phyloP scores from a whole-genome alignment of 92 coral and sea anemone species.

The Diadumene lineata region DNA sequence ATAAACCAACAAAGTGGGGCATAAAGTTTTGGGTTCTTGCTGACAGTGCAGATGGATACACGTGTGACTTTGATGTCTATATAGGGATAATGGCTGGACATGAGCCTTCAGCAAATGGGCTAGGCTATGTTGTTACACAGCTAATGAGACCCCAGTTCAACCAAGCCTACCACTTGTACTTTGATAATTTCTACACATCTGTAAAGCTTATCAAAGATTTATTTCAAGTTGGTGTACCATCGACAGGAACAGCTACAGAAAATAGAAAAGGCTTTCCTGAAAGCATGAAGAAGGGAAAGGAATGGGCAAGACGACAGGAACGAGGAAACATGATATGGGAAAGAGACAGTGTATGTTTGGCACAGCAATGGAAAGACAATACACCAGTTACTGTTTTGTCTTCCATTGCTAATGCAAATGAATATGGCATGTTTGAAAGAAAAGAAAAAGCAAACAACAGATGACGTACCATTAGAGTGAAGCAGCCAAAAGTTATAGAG shows the following conservation, averaged over 20 bases:
- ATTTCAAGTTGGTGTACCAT: conserved; percentile 35
- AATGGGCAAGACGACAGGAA: conserved; percentile 47
- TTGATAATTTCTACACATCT: too few species aligned
- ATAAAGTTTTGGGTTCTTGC: conserved; percentile 55
- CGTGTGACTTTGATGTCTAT: conserved; percentile 57
- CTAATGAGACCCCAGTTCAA: conserved; percentile 36
- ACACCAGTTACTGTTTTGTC: conserved; percentile 51
- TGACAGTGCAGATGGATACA: conserved; percentile 48
- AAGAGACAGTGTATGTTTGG: conserved; percentile 38
- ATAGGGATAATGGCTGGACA: conserved; percentile 18
- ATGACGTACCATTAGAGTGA: conserved; percentile 9
- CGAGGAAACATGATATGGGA: conserved; percentile 54
- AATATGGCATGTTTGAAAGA: conserved; percentile 19
- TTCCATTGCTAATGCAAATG: conserved; percentile 57
- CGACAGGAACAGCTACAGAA: conserved; percentile 46
- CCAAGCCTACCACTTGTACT: conserved; percentile 63
- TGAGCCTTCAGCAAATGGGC: conserved; percentile 42
- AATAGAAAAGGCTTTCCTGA: conserved; percentile 60
- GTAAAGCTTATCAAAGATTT: conserved; percentile 44
- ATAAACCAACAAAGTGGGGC: conserved; percentile 53
- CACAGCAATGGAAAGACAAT: conserved; percentile 52
- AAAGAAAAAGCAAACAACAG: conserved; percentile 30
- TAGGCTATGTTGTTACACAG: conserved; percentile 65
- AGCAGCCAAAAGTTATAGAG: conserved; percentile 46
- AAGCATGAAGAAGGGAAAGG: conserved; percentile 23